These are phyloP conservation scores for Orthonychiurus folsomi DNA, from an alignment of 2,888 invertebrate genomes.

Conservation along the genomic window DNA sequence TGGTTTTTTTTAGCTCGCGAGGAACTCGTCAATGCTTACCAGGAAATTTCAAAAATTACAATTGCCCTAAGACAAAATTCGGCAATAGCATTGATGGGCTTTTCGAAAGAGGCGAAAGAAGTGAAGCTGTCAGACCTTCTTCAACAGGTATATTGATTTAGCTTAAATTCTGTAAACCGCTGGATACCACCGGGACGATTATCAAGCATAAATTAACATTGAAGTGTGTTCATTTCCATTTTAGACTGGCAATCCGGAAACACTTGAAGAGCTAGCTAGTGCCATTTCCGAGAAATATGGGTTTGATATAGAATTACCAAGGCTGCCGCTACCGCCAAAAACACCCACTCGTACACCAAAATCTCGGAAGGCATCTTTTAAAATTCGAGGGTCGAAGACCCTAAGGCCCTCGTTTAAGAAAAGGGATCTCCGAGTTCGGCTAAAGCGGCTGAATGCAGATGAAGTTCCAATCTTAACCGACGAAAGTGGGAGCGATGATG, in stretches of 20 bases:
- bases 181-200: background rate
- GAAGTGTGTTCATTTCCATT: too few species aligned
- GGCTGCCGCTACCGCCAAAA: too few species aligned
- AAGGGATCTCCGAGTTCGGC: too few species aligned
- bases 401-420: too few species aligned
- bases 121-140: background rate
- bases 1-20: background rate
- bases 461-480: too few species aligned
- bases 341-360: too few species aligned
- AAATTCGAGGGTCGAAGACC: background rate
- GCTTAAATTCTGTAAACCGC: background rate
- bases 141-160: background rate
- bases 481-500: too few species aligned
- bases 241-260: constrained; percentile 7
- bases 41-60: background rate
- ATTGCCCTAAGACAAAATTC: background rate
- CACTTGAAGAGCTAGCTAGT: background rate
- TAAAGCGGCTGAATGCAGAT: too few species aligned
- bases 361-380: background rate
- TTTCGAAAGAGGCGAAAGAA: background rate
- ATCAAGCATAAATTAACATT: background rate
- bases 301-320: too few species aligned
- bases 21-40: background rate
- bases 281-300: background rate
- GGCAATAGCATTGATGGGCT: background rate